These are phyloP conservation scores for Paedocypris micromegethes DNA, from an alignment of 2,797 vertebrate genomes.

Conservation along the genomic window DNA sequence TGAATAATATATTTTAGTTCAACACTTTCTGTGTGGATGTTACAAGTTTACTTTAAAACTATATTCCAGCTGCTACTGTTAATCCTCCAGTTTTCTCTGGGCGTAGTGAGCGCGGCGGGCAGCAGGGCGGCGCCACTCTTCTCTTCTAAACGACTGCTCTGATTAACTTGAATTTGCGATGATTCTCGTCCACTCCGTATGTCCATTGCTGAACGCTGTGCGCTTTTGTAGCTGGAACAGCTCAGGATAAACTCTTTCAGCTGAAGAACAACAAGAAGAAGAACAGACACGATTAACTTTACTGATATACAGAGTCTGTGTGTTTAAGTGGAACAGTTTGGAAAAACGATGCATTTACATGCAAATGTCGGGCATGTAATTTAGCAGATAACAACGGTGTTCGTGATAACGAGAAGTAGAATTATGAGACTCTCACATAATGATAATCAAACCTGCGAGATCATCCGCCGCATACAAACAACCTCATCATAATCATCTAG, in stretches of 20 bases:
- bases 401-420: constrained; percentile 28
- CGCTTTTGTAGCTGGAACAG: too few relatives aligned
- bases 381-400: constrained; percentile 39
- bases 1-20: neutral
- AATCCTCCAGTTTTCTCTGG: neutral
- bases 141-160: neutral
- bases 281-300: too few relatives aligned
- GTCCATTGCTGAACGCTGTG: too few relatives aligned
- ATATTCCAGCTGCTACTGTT: neutral
- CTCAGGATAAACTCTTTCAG: too few relatives aligned
- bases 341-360: constrained; percentile 22
- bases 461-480: too few relatives aligned
- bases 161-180: neutral
- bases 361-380: constrained; percentile 34
- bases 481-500: too few relatives aligned
- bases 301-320: neutral
- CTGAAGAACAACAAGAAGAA: too few relatives aligned
- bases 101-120: neutral
- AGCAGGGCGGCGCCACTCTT: neutral
- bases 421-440: neutral
- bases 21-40: neutral
- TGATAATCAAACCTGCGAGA: too few relatives aligned
- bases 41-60: neutral
- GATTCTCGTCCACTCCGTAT: too few relatives aligned
- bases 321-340: neutral